phyloP scores from a whole-genome alignment of 2,113 vertebrate species.

The Pseudorhombus dupliciocellatus region DNA sequence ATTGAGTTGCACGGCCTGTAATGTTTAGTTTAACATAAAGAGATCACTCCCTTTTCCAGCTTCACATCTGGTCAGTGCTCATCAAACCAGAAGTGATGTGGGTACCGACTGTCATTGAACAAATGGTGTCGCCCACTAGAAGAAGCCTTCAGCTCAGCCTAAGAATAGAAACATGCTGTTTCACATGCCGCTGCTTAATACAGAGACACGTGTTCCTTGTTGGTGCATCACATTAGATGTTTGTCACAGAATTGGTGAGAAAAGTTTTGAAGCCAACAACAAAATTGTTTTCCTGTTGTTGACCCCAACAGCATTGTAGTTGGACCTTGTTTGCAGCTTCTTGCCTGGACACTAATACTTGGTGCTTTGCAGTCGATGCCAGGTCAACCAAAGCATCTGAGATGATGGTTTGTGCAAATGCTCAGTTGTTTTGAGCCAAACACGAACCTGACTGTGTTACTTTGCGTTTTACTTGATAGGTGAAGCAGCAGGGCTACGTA shows the following conservation, averaged over 20 bases:
- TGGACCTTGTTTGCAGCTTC: slow-evolving; percentile 11
- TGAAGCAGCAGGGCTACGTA: background rate
- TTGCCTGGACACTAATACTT: slow-evolving; percentile 41
- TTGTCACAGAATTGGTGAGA: background rate
- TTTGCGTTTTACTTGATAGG: background rate
- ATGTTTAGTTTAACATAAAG: slow-evolving; percentile 24
- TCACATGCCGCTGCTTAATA: slow-evolving; percentile 17
- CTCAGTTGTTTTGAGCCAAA: background rate
- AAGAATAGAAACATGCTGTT: slow-evolving; percentile 19
- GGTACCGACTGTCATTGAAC: slow-evolving; percentile 7
- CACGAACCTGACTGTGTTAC: background rate
- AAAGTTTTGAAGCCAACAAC: too few species aligned
- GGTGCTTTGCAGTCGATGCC: slow-evolving; percentile 37
- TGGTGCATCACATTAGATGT: slow-evolving; percentile 3
- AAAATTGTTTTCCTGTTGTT: background rate
- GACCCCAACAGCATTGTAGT: slow-evolving; percentile 2
- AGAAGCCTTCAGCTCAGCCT: background rate
- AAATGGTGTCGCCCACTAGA: slow-evolving; percentile 14
- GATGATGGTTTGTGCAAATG: background rate
- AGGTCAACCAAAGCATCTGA: slow-evolving; percentile 12
- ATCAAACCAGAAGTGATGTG: slow-evolving; percentile 29
- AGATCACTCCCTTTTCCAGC: slow-evolving; percentile 18
- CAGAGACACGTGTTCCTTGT: slow-evolving; percentile 21
- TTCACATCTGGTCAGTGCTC: slow-evolving; percentile 34
- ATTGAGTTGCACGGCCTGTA: slow-evolving; percentile 14